phyloP scores from a whole-genome alignment of 2,113 vertebrate species.

The Sylvietta virens region DNA sequence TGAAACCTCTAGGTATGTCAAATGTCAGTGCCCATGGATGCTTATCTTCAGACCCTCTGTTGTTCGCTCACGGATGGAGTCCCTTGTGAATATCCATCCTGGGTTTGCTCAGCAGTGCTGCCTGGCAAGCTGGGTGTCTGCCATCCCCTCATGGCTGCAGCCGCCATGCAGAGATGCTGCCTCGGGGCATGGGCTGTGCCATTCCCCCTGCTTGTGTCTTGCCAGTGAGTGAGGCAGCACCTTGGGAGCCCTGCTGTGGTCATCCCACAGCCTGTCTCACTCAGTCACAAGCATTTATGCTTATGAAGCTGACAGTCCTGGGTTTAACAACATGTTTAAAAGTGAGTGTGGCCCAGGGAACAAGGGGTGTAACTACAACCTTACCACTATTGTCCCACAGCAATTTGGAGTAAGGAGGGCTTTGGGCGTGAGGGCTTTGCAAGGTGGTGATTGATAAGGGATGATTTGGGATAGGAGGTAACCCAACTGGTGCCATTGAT shows the following conservation, averaged over 20 bases:
- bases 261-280: background rate
- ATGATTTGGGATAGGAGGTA: background rate
- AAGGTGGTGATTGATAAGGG: background rate
- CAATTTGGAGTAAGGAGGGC: background rate
- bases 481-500: background rate
- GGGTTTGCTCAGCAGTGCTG: background rate
- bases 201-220: background rate
- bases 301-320: background rate
- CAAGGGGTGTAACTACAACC: background rate
- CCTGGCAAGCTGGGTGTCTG: background rate
- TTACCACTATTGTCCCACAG: background rate
- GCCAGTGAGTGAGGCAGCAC: background rate
- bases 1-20: background rate
- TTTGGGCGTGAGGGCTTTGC: background rate
- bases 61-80: background rate
- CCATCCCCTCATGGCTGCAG: background rate
- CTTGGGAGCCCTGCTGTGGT: background rate
- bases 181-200: fast-evolving
- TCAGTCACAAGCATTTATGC: background rate
- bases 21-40: background rate
- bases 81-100: fast-evolving
- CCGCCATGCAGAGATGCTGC: fast-evolving
- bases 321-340: background rate
- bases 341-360: background rate
- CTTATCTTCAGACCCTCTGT: background rate